Base-by-base conservation (phyloP, 2,888 invertebrate species). In the Meandrusa payeni region DNA sequence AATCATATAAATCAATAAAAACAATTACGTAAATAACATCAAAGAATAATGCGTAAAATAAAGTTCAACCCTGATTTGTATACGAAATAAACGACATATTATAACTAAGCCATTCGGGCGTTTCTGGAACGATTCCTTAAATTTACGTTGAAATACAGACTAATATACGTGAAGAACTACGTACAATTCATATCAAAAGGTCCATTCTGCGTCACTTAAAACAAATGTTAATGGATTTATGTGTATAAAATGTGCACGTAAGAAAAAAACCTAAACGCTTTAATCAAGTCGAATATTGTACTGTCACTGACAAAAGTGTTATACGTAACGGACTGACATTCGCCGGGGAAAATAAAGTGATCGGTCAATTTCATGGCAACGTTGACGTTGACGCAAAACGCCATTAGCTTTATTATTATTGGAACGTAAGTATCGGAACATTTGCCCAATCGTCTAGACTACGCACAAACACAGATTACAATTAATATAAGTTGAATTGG, bases 401-500 rank as follows among this genome's bases (percentile, higher is more conserved):
- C 43, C 26, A 43, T 43, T 43, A 43, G 38, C 26, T 9, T 38
- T 43, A 32, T 38, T 38, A 43, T 32, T 43, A 43, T 43, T 38
- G 43, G 26, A 43, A 43, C 37, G 10, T 43, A 43, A 32, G 43
- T 37, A 43, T 43, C 31, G 37, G 32, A 20, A 38, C 32, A 38
- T 43, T 43, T 43, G 27, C 38, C 38, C 37, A 27, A 43, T 32
- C 43, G 43, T 43, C 43, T 43, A 43, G 43, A 43, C 43, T 26
- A 38, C 38, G 43, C 32, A 43, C 38, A 43, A 43, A 43, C 23
- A 41, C 32, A 37, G 26, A 38, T 43, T 28, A 43, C 37, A 43
- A 43, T 43, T 43, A 43, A 32, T 37, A 37, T 13, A 23, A 23
- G 11, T 23, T 28, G 37, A 37, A 37, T 31, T 24, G 6, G 36